A percentile compares a stretch with the other conserved stretches of the same genome.
These are phyloP conservation scores for Papilio polytes DNA, from an alignment of 1,140 invertebrate genomes.

Conservation along the genomic window DNA sequence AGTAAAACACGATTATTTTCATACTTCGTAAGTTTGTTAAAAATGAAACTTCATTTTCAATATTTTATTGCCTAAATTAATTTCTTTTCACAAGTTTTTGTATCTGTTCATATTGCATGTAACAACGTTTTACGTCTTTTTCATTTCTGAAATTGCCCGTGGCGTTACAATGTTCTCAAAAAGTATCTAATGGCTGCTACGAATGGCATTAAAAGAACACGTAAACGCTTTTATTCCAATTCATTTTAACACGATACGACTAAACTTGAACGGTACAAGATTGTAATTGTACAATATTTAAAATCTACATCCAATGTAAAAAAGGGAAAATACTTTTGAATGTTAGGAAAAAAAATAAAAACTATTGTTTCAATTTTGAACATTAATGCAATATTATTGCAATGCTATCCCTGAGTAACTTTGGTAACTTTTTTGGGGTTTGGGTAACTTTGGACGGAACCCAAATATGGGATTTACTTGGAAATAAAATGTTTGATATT, in stretches of 20 bases:
- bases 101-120: background rate
- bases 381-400: no score
- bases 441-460: no score
- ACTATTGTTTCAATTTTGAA: no score
- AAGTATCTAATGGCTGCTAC: constrained; percentile 31
- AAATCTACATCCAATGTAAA: background rate
- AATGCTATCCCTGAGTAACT: no score
- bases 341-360: background rate
- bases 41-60: no score
- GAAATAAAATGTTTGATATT: no score
- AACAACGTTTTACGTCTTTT: constrained; percentile 33
- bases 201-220: constrained; percentile 30
- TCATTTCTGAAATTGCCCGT: constrained; percentile 25
- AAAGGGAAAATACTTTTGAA: background rate
- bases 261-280: background rate
- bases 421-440: no score
- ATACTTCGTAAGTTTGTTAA: no score
- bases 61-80: background rate
- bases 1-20: no score
- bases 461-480: no score
- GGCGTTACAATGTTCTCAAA: constrained; percentile 3
- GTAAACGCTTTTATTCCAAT: constrained; percentile 30
- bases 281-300: background rate
- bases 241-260: background rate
- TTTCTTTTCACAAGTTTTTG: background rate